Percentiles rank a stretch among this genome's conserved stretches.
These are phyloP conservation scores for Merops nubicus DNA, from an alignment of 2,113 vertebrate species.

Conservation along the genomic window DNA sequence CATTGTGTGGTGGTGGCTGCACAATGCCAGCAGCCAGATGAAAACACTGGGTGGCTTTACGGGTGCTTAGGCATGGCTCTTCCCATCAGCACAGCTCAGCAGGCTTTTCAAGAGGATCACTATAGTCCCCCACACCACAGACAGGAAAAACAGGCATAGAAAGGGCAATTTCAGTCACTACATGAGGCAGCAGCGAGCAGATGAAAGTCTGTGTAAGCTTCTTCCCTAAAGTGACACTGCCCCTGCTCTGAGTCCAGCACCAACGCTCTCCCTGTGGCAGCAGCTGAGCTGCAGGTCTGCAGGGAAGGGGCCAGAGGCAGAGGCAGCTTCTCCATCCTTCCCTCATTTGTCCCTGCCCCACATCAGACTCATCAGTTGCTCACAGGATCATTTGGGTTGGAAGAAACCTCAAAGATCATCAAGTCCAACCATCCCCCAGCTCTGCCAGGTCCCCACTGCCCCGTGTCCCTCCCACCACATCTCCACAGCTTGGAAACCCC, in stretches of 20 bases:
- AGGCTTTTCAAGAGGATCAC: neutral
- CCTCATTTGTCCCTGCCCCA: neutral
- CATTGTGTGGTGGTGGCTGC: neutral
- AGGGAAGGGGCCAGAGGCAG: neutral
- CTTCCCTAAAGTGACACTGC: neutral
- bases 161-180: neutral
- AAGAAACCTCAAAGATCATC: neutral
- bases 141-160: neutral
- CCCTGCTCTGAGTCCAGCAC: neutral
- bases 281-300: neutral
- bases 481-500: neutral
- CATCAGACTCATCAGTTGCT: neutral
- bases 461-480: neutral
- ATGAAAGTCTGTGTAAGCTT: accelerated
- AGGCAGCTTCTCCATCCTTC: neutral
- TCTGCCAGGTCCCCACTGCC: neutral
- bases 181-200: accelerated
- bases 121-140: accelerated
- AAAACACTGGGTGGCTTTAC: neutral
- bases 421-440: neutral
- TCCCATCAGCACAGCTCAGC: constrained; percentile 15
- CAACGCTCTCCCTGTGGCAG: neutral
- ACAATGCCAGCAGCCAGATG: neutral
- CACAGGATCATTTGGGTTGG: neutral
- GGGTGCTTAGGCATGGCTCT: neutral